These are phyloP conservation scores for Colinus virginianus DNA, from an alignment of 2,113 vertebrate species.

Conservation along the genomic window DNA sequence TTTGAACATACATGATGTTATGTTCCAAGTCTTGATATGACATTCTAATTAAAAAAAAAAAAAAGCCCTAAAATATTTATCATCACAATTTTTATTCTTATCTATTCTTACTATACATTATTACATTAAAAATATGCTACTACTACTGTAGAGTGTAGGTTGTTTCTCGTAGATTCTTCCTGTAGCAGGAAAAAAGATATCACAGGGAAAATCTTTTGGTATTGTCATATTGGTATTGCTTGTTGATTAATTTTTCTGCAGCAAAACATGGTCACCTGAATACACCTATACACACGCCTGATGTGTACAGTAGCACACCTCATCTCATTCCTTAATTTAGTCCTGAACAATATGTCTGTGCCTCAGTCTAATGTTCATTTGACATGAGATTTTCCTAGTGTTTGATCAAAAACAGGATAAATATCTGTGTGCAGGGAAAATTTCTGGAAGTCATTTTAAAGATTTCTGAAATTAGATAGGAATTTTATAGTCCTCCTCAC, in stretches of 20 bases:
- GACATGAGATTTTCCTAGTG: not conserved
- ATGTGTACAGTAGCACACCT: not conserved
- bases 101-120: not conserved
- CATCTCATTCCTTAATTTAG: not conserved
- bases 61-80: not conserved
- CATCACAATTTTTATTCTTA: not conserved
- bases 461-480: not conserved
- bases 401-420: not conserved
- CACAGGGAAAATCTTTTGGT: not conserved
- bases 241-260: not conserved
- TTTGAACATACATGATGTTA: not conserved
- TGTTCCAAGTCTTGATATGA: not conserved
- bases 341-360: not conserved
- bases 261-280: not conserved
- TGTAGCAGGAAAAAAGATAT: not conserved
- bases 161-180: not conserved
- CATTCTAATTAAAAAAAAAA: accelerated
- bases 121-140: not conserved
- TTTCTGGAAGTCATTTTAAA: not conserved
- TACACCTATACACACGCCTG: not conserved
- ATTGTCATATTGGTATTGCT: not conserved
- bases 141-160: accelerated
- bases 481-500: not conserved
- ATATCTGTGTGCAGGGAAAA: not conserved
- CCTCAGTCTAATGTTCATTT: not conserved